A percentile compares a stretch with the other conserved stretches of the same genome.
phyloP scores from a whole-genome alignment of 2,888 invertebrate species.

The Neocrepidodera transversa region DNA sequence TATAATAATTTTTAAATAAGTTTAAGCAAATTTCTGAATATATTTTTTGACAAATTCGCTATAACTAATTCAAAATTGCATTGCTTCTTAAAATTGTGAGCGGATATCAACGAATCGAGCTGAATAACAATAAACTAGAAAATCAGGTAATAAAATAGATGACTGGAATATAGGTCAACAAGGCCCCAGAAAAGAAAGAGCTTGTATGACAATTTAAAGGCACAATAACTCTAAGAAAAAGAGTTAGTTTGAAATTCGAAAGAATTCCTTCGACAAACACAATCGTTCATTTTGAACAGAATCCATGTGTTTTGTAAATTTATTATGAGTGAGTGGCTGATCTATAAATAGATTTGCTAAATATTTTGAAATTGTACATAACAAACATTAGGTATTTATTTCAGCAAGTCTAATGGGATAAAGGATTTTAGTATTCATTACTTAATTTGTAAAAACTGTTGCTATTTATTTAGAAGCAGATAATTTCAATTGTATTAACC shows the following conservation, averaged over 20 bases:
- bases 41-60: too few species aligned
- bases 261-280: neutral
- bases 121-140: too few species aligned
- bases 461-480: too few species aligned
- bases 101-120: too few species aligned
- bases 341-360: conserved; percentile 2
- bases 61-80: too few species aligned
- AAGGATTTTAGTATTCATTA: too few species aligned
- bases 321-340: neutral
- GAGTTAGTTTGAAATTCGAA: neutral
- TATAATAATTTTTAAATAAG: too few species aligned
- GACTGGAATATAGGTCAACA: neutral
- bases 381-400: conserved; percentile 1
- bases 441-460: too few species aligned
- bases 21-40: too few species aligned
- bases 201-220: neutral
- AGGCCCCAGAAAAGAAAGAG: neutral
- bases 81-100: too few species aligned
- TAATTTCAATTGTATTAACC: too few species aligned
- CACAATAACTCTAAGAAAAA: neutral
- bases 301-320: neutral
- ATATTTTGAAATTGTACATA: neutral
- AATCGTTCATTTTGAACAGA: neutral
- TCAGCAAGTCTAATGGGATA: neutral
- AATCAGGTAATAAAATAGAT: neutral